phyloP scores from a whole-genome alignment of 1,140 invertebrate species.

The Musca vetustissima region DNA sequence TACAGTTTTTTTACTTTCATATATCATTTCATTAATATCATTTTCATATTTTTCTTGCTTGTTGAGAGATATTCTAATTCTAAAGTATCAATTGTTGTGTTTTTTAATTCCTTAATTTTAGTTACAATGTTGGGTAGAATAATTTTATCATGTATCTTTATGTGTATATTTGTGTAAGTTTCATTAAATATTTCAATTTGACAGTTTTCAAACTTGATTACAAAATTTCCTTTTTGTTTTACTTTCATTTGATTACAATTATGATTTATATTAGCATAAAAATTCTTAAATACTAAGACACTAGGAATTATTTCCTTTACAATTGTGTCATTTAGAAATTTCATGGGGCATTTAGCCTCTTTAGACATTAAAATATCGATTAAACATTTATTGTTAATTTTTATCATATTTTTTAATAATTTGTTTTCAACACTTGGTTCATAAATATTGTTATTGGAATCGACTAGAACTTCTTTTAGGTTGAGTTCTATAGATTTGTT shows the following conservation, averaged over 20 bases:
- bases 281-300: neutral
- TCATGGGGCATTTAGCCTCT: neutral
- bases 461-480: too few relatives aligned
- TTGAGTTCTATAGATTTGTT: neutral
- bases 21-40: too few relatives aligned
- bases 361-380: neutral
- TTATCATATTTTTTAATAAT: neutral
- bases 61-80: too few relatives aligned
- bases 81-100: too few relatives aligned
- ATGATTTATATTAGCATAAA: neutral
- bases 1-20: too few relatives aligned
- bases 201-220: neutral
- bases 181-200: too few relatives aligned
- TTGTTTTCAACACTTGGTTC: neutral
- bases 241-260: neutral
- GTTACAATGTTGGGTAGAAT: too few relatives aligned
- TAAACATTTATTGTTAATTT: constrained; percentile 4
- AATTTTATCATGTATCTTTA: too few relatives aligned
- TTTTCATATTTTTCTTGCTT: too few relatives aligned
- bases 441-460: neutral
- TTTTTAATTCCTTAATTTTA: too few relatives aligned
- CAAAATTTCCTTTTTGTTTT: neutral
- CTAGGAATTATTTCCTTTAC: neutral
- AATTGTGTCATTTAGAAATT: neutral
- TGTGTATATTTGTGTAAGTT: too few relatives aligned